A percentile compares a stretch with the other conserved stretches of the same genome.
These are phyloP conservation scores for Eunapius fragilis DNA, from an alignment of 37 sponge, comb jelly and placozoan species.

Conservation along the genomic window DNA sequence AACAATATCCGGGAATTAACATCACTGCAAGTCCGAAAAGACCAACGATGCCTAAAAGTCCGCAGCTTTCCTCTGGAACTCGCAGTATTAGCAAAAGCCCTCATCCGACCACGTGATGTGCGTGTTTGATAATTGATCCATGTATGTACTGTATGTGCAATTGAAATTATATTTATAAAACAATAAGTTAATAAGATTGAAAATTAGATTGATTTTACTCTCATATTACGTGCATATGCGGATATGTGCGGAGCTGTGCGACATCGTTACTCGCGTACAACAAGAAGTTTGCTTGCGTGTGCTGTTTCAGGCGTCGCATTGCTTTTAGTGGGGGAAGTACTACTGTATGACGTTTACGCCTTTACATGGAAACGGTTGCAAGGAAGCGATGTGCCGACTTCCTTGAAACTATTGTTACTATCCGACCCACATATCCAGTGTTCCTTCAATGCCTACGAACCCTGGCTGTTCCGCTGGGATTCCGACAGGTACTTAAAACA, in stretches of 20 bases:
- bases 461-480: constrained; percentile 52
- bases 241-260: not conserved
- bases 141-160: too few relatives aligned
- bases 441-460: constrained; percentile 20
- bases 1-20: not conserved
- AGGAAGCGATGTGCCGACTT: not conserved
- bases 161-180: too few relatives aligned
- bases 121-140: too few relatives aligned
- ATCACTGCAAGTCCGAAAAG: not conserved
- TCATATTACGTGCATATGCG: too few relatives aligned
- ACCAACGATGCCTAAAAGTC: not conserved
- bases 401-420: constrained; percentile 2
- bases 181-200: too few relatives aligned
- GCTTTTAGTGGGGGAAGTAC: not conserved
- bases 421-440: constrained; percentile 42
- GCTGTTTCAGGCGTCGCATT: not conserved
- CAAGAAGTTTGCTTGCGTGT: not conserved
- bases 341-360: not conserved
- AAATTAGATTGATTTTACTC: too few relatives aligned
- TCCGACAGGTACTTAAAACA: constrained; percentile 45
- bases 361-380: not conserved
- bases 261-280: not conserved
- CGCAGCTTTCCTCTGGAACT: not conserved
- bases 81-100: not conserved
- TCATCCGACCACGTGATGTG: not conserved